A percentile compares a stretch with the other conserved stretches of the same genome.
Conservation (phyloP, 1,140 invertebrate genomes). For the Neuroterus valhalla region DNA sequence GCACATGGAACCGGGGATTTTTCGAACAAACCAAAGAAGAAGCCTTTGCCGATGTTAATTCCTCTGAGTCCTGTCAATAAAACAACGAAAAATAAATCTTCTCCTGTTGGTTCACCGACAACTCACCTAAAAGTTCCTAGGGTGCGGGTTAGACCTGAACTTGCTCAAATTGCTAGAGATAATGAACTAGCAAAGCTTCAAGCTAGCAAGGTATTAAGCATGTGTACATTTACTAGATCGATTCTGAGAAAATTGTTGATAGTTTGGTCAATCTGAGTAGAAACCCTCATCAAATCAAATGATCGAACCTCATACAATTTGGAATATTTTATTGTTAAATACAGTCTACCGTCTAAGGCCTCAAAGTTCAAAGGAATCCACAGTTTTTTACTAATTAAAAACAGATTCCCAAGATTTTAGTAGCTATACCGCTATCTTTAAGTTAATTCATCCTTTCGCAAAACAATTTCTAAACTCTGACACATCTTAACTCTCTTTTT, state of each 20-base stretch:
- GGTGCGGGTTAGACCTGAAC: constrained; percentile 67
- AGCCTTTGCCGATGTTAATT: constrained; percentile 68
- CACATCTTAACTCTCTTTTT: background rate
- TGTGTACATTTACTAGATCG: no score
- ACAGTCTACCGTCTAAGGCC: no score
- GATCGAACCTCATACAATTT: no score
- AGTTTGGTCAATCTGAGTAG: constrained; percentile 50
- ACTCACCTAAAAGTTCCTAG: constrained; percentile 65
- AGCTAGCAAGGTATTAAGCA: constrained; percentile 35
- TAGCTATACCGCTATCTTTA: constrained; percentile 16
- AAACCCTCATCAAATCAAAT: no score
- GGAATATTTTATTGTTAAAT: no score
- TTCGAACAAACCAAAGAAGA: constrained; percentile 60
- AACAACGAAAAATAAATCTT: constrained; percentile 37
- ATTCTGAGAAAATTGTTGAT: constrained; percentile 48
- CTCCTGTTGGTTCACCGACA: constrained; percentile 47
- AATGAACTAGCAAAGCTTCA: constrained; percentile 75
- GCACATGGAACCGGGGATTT: constrained; percentile 61
- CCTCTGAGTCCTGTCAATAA: constrained; percentile 57
- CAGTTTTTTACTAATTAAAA: no score
- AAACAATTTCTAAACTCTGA: background rate
- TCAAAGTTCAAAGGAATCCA: no score
- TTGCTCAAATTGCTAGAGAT: constrained; percentile 76
- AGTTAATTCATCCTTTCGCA: constrained; percentile 1
- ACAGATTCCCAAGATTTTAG: no score